A percentile compares a stretch with the other conserved stretches of the same genome.
Evolutionary conservation across 2,888 invertebrate genomes (phyloP).

Genomic region (Luperina testacea): DNA sequence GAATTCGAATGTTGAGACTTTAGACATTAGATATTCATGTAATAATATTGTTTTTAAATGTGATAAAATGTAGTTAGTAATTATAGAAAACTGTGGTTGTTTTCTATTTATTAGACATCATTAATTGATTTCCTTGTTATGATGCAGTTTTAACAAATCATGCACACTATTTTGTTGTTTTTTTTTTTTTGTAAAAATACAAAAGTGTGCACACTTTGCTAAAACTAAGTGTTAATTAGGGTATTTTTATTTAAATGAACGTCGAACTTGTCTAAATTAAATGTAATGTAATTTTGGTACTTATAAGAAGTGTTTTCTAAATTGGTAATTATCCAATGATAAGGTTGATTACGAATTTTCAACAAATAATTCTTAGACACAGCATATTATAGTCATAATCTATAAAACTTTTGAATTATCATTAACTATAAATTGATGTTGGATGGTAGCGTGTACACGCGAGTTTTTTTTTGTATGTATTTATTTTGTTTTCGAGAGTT

Average conservation of each 20-base stretch:
- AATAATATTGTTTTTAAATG: constrained; percentile 48
- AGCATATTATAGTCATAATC: constrained; percentile 34
- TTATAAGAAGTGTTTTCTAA: constrained; percentile 41
- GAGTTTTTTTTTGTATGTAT: neutral
- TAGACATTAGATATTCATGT: constrained; percentile 28
- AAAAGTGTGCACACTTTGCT: constrained; percentile 16
- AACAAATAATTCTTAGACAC: constrained; percentile 25
- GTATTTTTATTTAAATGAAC: constrained; percentile 13
- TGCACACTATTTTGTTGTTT: constrained; percentile 3
- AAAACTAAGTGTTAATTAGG: constrained; percentile 4
- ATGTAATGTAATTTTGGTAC: constrained; percentile 36
- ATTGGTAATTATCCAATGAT: constrained; percentile 15
- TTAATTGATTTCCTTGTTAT: constrained; percentile 1
- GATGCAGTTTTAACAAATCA: constrained; percentile 1
- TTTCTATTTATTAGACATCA: constrained; percentile 5
- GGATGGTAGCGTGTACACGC: neutral
- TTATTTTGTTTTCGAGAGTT: too few relatives aligned
- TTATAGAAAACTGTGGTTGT: constrained; percentile 9
- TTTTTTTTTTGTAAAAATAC: neutral
- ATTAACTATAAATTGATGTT: neutral
- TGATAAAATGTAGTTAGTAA: constrained; percentile 49
- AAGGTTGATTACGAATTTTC: constrained; percentile 16
- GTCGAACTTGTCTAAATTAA: constrained; percentile 33
- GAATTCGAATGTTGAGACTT: neutral
- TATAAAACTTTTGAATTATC: neutral